phyloP scores from a whole-genome alignment of 2,888 invertebrate species.

The Therioaphis trifolii region DNA sequence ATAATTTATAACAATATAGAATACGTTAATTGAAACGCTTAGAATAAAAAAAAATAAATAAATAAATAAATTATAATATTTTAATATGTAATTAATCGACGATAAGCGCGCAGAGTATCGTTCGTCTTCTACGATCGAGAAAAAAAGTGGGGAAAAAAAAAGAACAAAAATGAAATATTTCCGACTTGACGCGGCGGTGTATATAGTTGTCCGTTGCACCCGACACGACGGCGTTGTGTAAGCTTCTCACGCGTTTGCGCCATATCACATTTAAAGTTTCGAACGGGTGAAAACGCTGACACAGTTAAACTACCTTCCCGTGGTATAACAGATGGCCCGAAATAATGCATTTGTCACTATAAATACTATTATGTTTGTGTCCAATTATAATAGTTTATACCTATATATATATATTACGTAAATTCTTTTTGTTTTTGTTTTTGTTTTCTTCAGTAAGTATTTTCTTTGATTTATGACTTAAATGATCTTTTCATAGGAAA shows the following conservation, averaged over 20 bases:
- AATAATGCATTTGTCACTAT: constrained; percentile 51
- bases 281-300: constrained; percentile 19
- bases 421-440: background rate
- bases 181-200: no score
- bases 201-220: background rate
- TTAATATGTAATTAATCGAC: no score
- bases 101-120: no score
- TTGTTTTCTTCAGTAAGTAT: constrained; percentile 9
- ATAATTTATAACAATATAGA: no score
- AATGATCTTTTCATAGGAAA: background rate
- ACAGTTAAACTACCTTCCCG: constrained; percentile 26
- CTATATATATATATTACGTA: background rate
- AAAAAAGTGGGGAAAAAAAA: no score
- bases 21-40: no score
- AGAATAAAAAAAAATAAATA: no score
- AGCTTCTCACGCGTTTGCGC: background rate
- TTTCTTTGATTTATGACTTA: constrained; percentile 37
- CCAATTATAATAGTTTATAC: constrained; percentile 33
- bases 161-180: no score
- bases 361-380: constrained; percentile 46
- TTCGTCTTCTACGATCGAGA: no score
- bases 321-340: constrained; percentile 37
- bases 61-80: no score
- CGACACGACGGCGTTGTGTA: no score
- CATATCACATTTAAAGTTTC: constrained; percentile 25